Evolutionary conservation across 2,113 vertebrate species (phyloP).

Genomic region (Etheostoma cragini): DNA sequence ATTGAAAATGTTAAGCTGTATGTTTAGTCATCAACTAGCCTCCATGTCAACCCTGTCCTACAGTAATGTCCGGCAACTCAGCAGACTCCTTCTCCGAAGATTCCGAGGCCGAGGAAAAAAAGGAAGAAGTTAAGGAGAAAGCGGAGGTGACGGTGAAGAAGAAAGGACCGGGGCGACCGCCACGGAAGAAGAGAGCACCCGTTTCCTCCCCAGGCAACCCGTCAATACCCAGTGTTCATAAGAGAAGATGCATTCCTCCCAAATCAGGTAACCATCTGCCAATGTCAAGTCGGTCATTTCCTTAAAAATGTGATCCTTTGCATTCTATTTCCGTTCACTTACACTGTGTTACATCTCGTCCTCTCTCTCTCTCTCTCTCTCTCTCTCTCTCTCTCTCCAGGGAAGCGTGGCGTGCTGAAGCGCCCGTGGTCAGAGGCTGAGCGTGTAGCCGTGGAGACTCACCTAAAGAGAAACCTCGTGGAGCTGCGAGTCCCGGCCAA

Average conservation of each 20-base stretch:
- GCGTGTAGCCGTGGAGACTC: constrained; percentile 84
- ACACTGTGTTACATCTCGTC: background rate
- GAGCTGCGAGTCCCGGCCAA: constrained; percentile 85
- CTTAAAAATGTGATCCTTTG: background rate
- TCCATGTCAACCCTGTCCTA: background rate
- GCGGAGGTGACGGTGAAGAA: constrained; percentile 63
- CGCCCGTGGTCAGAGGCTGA: constrained; percentile 86
- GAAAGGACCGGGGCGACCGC: constrained; percentile 74
- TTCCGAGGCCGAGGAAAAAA: constrained; percentile 76
- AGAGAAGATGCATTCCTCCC: constrained; percentile 76
- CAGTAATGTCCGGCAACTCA: constrained; percentile 85
- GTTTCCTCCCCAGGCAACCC: constrained; percentile 48
- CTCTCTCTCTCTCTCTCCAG: constrained; percentile 62
- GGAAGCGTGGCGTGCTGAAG: constrained; percentile 86
- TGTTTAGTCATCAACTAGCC: background rate
- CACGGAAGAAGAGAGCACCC: constrained; percentile 67
- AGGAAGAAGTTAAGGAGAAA: constrained; percentile 74
- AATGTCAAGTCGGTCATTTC: background rate
- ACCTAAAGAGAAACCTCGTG: constrained; percentile 84
- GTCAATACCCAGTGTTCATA: constrained; percentile 53
- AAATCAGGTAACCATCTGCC: constrained; percentile 77
- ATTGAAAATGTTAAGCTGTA: background rate
- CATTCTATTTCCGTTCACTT: too few species aligned
- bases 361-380: background rate
- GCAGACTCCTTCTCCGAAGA: constrained; percentile 84